Percentiles rank a stretch among this genome's conserved stretches.
These are phyloP conservation scores for Eurytoma adleriae DNA, from an alignment of 2,888 invertebrate species.

Conservation along the genomic window DNA sequence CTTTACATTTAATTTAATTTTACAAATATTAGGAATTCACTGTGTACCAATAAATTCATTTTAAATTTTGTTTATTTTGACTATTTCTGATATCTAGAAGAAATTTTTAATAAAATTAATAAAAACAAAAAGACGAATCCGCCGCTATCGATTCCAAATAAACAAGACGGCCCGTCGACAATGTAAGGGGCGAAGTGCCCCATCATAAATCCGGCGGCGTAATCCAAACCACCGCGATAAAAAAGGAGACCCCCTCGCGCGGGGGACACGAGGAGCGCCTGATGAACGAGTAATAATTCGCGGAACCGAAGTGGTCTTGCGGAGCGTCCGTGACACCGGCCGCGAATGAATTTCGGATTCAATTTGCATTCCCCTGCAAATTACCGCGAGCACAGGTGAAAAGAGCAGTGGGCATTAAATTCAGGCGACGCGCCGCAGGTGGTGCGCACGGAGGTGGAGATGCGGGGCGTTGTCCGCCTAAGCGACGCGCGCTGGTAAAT, in stretches of 20 bases:
- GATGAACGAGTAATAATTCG: slow-evolving; percentile 27
- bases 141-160: background rate
- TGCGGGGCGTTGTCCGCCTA: slow-evolving; percentile 17
- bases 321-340: background rate
- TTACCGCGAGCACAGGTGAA: slow-evolving; percentile 54
- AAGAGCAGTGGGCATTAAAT: slow-evolving; percentile 60
- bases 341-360: slow-evolving; percentile 47
- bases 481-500: background rate
- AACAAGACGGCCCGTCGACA: background rate
- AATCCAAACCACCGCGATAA: background rate
- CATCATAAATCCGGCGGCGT: slow-evolving; percentile 2
- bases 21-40: too few species aligned
- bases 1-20: too few species aligned
- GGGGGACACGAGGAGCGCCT: background rate
- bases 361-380: slow-evolving; percentile 60
- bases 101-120: too few species aligned
- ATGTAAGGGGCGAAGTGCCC: background rate
- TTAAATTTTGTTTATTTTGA: too few species aligned
- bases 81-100: too few species aligned
- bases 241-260: background rate
- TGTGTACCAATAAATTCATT: too few species aligned
- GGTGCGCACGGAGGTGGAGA: background rate
- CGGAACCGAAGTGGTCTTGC: background rate
- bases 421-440: slow-evolving; percentile 67
- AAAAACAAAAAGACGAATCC: too few species aligned